These are phyloP conservation scores for Platynereis dumerilii DNA, from an alignment of 2,888 invertebrate species.

Conservation along the genomic window DNA sequence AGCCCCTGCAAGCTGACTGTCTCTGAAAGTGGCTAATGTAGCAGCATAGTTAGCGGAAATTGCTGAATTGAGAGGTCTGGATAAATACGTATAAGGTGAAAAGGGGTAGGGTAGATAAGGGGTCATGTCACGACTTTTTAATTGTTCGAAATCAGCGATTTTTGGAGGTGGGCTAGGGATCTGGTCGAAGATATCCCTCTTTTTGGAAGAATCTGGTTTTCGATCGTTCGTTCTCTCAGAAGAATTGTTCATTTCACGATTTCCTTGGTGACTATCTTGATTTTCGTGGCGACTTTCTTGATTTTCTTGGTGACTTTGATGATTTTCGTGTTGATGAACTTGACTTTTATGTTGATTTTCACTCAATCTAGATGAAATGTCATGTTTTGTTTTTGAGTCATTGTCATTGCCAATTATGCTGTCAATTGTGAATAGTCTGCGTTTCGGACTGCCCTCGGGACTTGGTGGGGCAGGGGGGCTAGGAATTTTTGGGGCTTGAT, in stretches of 20 bases:
- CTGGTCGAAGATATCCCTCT: constrained; percentile 54
- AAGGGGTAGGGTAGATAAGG: constrained; percentile 15
- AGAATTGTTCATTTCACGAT: not conserved
- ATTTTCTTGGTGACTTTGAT: too few relatives aligned
- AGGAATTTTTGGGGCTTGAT: not conserved
- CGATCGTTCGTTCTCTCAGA: constrained; percentile 7
- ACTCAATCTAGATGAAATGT: not conserved
- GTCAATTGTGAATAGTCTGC: constrained; percentile 49
- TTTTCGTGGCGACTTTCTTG: too few relatives aligned
- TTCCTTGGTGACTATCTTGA: too few relatives aligned
- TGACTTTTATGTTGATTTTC: not conserved
- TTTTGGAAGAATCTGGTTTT: constrained; percentile 36
- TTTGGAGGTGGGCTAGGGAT: constrained; percentile 59
- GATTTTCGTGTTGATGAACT: too few relatives aligned
- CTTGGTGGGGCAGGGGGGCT: not conserved
- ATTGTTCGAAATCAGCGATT: constrained; percentile 45
- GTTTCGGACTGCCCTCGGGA: constrained; percentile 21
- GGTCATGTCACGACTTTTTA: constrained; percentile 23
- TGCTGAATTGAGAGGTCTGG: too few relatives aligned
- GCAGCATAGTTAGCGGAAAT: too few relatives aligned
- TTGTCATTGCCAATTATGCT: constrained; percentile 43
- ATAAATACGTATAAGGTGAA: constrained; percentile 8
- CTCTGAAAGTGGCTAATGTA: too few relatives aligned
- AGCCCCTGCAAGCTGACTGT: too few relatives aligned
- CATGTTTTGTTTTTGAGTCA: not conserved